Base-by-base conservation (phyloP, 53 echinoderm and acorn worm species). In the Holothuria leucospilota region DNA sequence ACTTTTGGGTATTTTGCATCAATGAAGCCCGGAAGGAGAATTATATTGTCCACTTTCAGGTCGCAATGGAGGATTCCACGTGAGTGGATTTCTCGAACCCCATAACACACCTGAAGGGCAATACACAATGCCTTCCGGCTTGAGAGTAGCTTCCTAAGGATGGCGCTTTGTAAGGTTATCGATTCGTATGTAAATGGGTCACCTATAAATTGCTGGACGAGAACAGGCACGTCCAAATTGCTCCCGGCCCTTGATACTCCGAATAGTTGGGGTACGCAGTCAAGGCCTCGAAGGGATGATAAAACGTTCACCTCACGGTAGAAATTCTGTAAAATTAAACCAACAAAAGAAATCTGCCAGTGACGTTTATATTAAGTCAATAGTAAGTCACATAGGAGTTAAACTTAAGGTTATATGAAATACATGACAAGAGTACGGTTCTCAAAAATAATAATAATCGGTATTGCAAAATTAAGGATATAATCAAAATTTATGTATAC, bases 181-280 rank as follows among this genome's bases (percentile, higher is more conserved):
- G 60, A 15, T 8, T 80, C 14, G 15, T 25, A 80, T 6, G 16
- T 28, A 2, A 26, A 13, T 59, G 6, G 59, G 39, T 80, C 80
- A 25, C 80, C 80, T 27, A 80, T 60, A 21, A 80, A 80, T 62
- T 80, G 13, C 29, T 80, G 14, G 18, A 80, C 80, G 20, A 80
- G 21, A 39, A 26, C n/a, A 5, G 80, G 80, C 16, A 80, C 39
- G 16, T 29, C 61, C 26, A 29, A 26, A 53, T 75, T 75, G 13
- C 51, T 26, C 21, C 52, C 51, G 34, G 75, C 51, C 21, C 51
- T 21, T 20, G 67, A 29, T 2, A 80, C 59, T 53, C 80, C 80
- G 24, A 21, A 80, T 20, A 80, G 80, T 34, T 60, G 28, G 0
- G 80, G 61, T 11, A 80, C 80, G 30, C 80, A 80, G 26, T 30